These are phyloP conservation scores for Pseudolycoriella hygida DNA, from an alignment of 2,888 invertebrate species.

Conservation along the genomic window DNA sequence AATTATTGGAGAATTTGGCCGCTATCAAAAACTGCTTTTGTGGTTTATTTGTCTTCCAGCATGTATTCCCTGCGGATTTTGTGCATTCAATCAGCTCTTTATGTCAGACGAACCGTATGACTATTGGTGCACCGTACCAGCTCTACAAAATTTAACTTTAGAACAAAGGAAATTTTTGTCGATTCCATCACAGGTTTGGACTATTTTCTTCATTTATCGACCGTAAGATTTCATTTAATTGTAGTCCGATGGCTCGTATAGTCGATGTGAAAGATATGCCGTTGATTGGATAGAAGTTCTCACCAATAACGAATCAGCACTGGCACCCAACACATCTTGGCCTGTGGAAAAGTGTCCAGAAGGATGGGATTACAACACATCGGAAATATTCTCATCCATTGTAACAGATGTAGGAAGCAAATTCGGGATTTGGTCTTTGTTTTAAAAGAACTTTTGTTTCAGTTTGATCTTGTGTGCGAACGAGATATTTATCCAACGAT, in stretches of 20 bases:
- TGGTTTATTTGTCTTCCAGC: slow-evolving; percentile 80
- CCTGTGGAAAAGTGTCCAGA: slow-evolving; percentile 47
- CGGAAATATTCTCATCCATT: slow-evolving; percentile 52
- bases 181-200: slow-evolving; percentile 28
- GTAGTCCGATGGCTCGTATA: slow-evolving; percentile 30
- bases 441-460: slow-evolving; percentile 13
- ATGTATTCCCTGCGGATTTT: slow-evolving; percentile 78
- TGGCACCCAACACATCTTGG: slow-evolving; percentile 34
- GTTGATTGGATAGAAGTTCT: slow-evolving; percentile 49
- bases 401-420: slow-evolving; percentile 58
- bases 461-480: slow-evolving; percentile 84
- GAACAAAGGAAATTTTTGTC: slow-evolving; percentile 42
- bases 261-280: slow-evolving; percentile 53
- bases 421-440: slow-evolving; percentile 7
- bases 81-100: slow-evolving; percentile 84
- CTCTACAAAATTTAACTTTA: slow-evolving; percentile 36
- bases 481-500: slow-evolving; percentile 74
- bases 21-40: slow-evolving; percentile 67
- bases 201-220: too few relatives aligned
- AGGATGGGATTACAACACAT: slow-evolving; percentile 65
- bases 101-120: slow-evolving; percentile 77
- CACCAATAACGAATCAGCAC: slow-evolving; percentile 18
- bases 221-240: background rate
- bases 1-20: slow-evolving; percentile 76
- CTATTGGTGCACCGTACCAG: slow-evolving; percentile 69